Percentiles rank a stretch among this genome's conserved stretches.
phyloP scores from a whole-genome alignment of 2,888 invertebrate species.

The Parnassius mnemosyne region DNA sequence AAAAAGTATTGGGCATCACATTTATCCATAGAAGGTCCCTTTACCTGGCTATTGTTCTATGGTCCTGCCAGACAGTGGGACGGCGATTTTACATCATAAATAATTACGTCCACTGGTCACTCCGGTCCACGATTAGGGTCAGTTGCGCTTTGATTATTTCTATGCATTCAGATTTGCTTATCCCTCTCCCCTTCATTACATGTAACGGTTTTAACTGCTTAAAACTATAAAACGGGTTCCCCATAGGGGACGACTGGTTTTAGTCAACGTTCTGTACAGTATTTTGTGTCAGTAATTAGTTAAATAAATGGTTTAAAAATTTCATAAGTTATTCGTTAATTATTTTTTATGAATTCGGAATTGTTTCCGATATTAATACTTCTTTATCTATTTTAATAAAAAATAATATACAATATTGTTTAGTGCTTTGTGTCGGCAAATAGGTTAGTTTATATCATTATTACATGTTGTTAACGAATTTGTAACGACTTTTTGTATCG shows the following conservation, averaged over 20 bases:
- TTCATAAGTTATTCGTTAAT: too few species aligned
- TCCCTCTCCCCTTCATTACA: constrained; percentile 78
- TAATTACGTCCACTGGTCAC: constrained; percentile 76
- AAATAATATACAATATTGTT: too few species aligned
- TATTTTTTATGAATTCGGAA: too few species aligned
- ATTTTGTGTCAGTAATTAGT: constrained; percentile 39
- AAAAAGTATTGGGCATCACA: constrained; percentile 73
- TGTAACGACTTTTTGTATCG: constrained; percentile 49
- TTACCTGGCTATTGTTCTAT: constrained; percentile 75
- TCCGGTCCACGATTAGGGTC: constrained; percentile 65
- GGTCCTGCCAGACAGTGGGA: constrained; percentile 70
- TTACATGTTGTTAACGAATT: constrained; percentile 65
- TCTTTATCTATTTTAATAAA: too few species aligned
- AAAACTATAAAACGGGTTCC: constrained; percentile 79
- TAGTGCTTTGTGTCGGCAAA: too few species aligned
- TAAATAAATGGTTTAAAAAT: constrained; percentile 6
- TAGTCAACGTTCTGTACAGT: constrained; percentile 62
- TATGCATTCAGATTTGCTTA: constrained; percentile 66
- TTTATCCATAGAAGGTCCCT: constrained; percentile 72
- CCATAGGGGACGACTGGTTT: constrained; percentile 71
- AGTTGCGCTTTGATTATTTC: constrained; percentile 73
- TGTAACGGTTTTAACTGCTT: constrained; percentile 79
- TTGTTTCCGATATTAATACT: too few species aligned
- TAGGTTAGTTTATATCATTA: constrained; percentile 33
- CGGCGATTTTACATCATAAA: constrained; percentile 72